Evolutionary conservation across 53 echinoderm and acorn worm genomes (phyloP), one percentile per base, ranked within the genome.

Genomic region (Henricia sp.): DNA sequence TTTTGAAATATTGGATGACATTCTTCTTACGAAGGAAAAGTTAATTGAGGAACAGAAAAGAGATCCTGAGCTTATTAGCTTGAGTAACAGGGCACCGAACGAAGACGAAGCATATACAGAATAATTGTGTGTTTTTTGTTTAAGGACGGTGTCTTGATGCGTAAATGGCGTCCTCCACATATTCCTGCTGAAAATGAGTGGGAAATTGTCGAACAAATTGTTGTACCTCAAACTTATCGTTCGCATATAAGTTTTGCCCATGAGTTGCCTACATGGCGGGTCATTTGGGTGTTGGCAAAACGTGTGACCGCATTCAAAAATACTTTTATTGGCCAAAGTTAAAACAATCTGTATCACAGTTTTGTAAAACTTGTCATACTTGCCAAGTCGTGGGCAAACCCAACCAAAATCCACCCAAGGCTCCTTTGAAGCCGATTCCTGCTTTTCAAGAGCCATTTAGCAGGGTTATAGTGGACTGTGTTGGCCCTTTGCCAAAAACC

Each of bases 91-190:
- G 3, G 72, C 72, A 4, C 35, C 52, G 1, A 72, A 37, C 36
- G 53, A 72, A 72, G n/a, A 3, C 8, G 53, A 72, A 52, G 33
- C 72, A 13, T n/a, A 9, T 32, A 72, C 30, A 24, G 72, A n/a
- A n/a, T 52, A 19, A 51, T 53, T 52, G 72, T 72, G 35, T 72
- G 53, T 24, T 72, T 24, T 52, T 72, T 72, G 10, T 8, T 72
- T 4, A 80, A 74, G 19, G 41, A 85, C 62, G 89, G 84, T 11
- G 82, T 94, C 24, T 77, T 91, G 11, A 91, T 91, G 94, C 82
- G 91, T 56, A 90, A 93, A 55, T 93, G 85, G 85, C 56, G 85
- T 24, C 89, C 88, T n/a, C 85, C 93, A 52, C 51, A 94, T 62
- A 52, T 76, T 34, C 66, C 77, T 17, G 91, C 87, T 27, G 77